Evolutionary conservation across 2,888 invertebrate genomes (phyloP).

Genomic region (Frankliniella intonsa): DNA sequence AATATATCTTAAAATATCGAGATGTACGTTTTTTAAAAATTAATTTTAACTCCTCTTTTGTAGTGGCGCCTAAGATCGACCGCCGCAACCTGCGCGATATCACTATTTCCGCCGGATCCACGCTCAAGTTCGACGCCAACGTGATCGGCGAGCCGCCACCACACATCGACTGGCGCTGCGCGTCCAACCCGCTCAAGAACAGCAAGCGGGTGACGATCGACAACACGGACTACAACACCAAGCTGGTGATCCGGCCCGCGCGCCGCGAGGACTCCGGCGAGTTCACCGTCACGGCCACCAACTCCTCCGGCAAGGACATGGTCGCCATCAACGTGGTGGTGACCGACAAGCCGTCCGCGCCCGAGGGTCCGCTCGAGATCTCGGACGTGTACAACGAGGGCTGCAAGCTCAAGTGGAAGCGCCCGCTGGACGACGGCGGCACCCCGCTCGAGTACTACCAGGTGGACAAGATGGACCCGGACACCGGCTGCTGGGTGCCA

Average conservation of each 20-base stretch:
- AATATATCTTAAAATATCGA: background rate
- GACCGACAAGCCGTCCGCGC: constrained; percentile 80
- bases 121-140: constrained; percentile 88
- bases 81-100: constrained; percentile 85
- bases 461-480: constrained; percentile 89
- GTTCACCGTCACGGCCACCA: constrained; percentile 79
- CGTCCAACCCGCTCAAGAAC: constrained; percentile 66
- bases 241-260: constrained; percentile 75
- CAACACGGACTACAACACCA: constrained; percentile 81
- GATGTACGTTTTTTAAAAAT: background rate
- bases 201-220: constrained; percentile 72
- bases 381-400: constrained; percentile 90
- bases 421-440: constrained; percentile 92
- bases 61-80: constrained; percentile 93
- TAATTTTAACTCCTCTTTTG: constrained; percentile 37
- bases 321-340: constrained; percentile 77
- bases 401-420: constrained; percentile 91
- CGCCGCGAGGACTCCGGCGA: constrained; percentile 78
- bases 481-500: constrained; percentile 83
- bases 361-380: constrained; percentile 81
- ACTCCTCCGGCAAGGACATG: constrained; percentile 80
- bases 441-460: constrained; percentile 93
- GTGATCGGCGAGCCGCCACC: constrained; percentile 95
- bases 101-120: constrained; percentile 84
- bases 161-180: constrained; percentile 85